Evolutionary conservation across 2,113 vertebrate genomes (phyloP), one percentile per base, ranked within the genome.

Genomic region (Leptocoma aspasia): DNA sequence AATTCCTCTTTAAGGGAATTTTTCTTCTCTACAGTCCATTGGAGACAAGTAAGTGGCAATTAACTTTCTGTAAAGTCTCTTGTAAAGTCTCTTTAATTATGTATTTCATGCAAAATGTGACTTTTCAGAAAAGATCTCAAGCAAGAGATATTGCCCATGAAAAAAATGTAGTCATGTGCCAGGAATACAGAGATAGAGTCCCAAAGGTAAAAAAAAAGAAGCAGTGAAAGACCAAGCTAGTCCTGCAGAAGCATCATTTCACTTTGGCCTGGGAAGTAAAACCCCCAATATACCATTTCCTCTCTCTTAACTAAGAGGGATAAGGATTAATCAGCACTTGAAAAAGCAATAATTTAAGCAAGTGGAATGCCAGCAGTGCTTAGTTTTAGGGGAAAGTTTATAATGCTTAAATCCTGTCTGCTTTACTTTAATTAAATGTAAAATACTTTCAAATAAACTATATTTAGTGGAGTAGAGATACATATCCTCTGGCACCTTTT

Each of bases 391-490:
- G 85, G 92, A 97, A 97, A 96, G 95, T 98, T 98, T 98, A 97
- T 95, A 97, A 95, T 94, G 90, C 91, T 97, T 97, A 96, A 97
- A 98, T 98, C 97, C 97, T 97, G 97, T 96, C 95, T 97, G 90
- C 78, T 97, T 72, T 57, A 89, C 92, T 97, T 98, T 97, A 98
- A 97, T 98, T 97, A 97, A 97, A 98, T 92, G 86, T 92, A 96
- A 96, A 97, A 97, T 98, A 95, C 95, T 98, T 97, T 92, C 78
- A 98, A 98, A 97, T 98, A 98, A 97, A 97, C 95, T 96, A 41
- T 95, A 95, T 97, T 97, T 98, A 97, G 92, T 95, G 71, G 91
- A 82, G 84, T 82, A 93, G 77, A 92, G 95, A 97, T 96, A 92
- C 65, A 94, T 90, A 94, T 95, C 96, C 89, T 96, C 90, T 93